Evolutionary conservation across 2,797 vertebrate genomes (phyloP).

Genomic region (Cirrhinus mrigala): DNA sequence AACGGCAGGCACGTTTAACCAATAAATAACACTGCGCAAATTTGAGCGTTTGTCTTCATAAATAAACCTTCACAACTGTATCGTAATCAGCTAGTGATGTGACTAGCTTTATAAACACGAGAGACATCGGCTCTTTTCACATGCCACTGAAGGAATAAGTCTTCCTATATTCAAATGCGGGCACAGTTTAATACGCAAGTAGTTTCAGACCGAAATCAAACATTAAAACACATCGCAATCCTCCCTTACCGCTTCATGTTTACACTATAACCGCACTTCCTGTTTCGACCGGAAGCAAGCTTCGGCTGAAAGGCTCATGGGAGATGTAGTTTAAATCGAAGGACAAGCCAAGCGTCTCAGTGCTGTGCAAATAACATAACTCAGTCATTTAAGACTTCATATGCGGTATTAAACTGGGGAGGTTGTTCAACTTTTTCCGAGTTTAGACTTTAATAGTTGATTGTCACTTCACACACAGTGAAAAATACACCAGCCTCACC

Average conservation of each 20-base stretch:
- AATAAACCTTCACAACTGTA: background rate
- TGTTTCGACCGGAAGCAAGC: slow-evolving; percentile 47
- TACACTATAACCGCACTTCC: slow-evolving; percentile 42
- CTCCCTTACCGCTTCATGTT: slow-evolving; percentile 75
- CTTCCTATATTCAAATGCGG: background rate
- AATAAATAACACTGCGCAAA: background rate
- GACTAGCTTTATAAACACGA: background rate
- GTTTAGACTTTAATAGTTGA: background rate
- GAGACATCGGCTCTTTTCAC: background rate
- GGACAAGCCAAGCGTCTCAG: background rate
- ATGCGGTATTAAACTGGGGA: too few species aligned
- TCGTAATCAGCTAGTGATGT: background rate
- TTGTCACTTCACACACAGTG: background rate
- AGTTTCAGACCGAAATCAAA: background rate
- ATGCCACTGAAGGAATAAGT: background rate
- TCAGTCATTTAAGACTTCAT: background rate
- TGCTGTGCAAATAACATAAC: background rate
- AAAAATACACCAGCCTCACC: background rate
- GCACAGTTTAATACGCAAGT: background rate
- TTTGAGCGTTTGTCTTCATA: background rate
- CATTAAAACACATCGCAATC: background rate
- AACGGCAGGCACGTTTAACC: background rate
- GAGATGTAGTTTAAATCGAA: slow-evolving; percentile 67
- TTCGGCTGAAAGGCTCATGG: slow-evolving; percentile 61
- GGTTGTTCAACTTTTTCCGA: background rate